phyloP scores from a whole-genome alignment of 2,888 invertebrate genomes.

The Tenthredo amoena region DNA sequence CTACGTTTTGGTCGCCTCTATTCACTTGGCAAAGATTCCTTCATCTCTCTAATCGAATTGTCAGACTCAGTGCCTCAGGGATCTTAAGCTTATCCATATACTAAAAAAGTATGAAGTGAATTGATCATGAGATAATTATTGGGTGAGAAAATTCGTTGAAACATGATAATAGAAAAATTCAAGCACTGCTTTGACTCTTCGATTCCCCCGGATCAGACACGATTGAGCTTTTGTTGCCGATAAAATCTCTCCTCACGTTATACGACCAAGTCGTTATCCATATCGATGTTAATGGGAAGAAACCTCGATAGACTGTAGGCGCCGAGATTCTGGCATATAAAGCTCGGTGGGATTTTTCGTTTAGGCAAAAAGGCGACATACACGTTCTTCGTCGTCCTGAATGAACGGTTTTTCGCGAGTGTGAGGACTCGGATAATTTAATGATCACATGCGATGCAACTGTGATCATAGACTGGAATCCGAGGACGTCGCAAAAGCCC shows the following conservation, averaged over 20 bases:
- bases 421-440: not conserved
- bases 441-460: not conserved
- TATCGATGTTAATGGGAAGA: constrained; percentile 6
- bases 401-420: not conserved
- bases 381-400: not conserved
- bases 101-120: not conserved
- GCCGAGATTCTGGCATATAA: not conserved
- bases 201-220: not conserved
- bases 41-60: not conserved
- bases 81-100: not conserved
- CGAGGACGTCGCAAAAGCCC: not conserved
- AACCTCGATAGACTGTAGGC: not conserved
- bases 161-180: not conserved
- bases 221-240: not conserved
- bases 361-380: not conserved
- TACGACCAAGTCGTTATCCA: not conserved
- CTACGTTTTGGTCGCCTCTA: not conserved
- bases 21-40: not conserved
- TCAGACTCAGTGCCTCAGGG: not conserved
- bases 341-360: not conserved
- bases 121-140: constrained; percentile 1
- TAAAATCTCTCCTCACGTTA: constrained; percentile 5
- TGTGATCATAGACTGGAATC: not conserved
- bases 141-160: not conserved
- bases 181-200: not conserved